Conservation (phyloP, 2,888 invertebrate species). For the Hydrotaea cyrtoneurina region DNA sequence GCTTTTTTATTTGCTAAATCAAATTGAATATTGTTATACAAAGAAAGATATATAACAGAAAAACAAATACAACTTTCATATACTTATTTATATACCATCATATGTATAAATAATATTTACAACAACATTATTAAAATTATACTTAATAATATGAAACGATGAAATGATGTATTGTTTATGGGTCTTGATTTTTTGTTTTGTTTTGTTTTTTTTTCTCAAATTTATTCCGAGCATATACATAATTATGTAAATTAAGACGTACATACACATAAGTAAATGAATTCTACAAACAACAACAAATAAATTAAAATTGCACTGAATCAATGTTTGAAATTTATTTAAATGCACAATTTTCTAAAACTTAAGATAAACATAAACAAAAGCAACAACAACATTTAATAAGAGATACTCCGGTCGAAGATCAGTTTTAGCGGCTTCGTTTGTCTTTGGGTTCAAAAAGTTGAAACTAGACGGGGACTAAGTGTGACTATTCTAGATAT, state of each 20-base stretch:
- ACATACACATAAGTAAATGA: conserved; percentile 10
- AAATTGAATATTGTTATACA: conserved; percentile 15
- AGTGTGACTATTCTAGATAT: no score
- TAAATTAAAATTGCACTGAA: conserved; percentile 52
- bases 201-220: not conserved
- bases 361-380: conserved; percentile 25
- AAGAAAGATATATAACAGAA: not conserved
- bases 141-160: not conserved
- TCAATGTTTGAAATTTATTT: conserved; percentile 56
- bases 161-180: not conserved
- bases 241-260: not conserved
- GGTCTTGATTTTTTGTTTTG: not conserved
- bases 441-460: no score
- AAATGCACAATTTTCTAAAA: conserved; percentile 34
- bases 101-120: conserved; percentile 31
- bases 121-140: no score
- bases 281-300: conserved; percentile 19
- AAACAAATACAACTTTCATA: not conserved
- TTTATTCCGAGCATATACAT: conserved; percentile 13
- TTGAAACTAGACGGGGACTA: no score
- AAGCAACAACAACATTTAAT: not conserved
- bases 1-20: conserved; percentile 32
- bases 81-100: not conserved
- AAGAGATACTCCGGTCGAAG: no score
- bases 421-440: no score